phyloP scores from a whole-genome alignment of 2,113 vertebrate genomes.

The Mormyrus iriodes region DNA sequence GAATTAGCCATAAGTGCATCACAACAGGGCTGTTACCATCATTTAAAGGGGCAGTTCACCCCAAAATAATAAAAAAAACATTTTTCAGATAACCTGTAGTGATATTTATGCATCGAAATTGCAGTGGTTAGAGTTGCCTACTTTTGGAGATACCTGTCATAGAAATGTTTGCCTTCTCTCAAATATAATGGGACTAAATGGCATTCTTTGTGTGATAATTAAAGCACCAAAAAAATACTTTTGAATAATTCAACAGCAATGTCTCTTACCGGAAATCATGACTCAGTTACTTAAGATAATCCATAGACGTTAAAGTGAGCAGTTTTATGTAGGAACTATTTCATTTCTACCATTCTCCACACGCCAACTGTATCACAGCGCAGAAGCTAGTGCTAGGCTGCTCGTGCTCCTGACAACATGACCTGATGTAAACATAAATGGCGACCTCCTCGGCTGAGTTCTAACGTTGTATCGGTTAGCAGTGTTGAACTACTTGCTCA shows the following conservation, averaged over 20 bases:
- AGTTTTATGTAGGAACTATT: not conserved
- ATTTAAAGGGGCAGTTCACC: not conserved
- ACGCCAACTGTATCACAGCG: not conserved
- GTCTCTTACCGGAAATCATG: not conserved
- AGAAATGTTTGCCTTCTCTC: not conserved
- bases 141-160: not conserved
- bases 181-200: not conserved
- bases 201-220: not conserved
- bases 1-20: not conserved
- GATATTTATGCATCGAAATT: not conserved
- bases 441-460: not conserved
- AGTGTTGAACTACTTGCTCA: not conserved
- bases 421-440: not conserved
- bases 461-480: not conserved
- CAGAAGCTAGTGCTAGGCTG: not conserved
- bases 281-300: not conserved
- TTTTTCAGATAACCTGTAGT: not conserved
- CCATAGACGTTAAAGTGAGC: not conserved
- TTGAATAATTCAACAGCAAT: not conserved
- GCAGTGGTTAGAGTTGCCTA: not conserved
- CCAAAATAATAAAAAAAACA: not conserved
- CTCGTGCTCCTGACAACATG: not conserved
- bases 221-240: not conserved
- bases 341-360: not conserved
- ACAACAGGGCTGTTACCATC: not conserved